Percentiles rank a stretch among this genome's conserved stretches.
These are phyloP conservation scores for Bergia puertoricense DNA, from an alignment of 92 coral and sea anemone species.

Conservation along the genomic window DNA sequence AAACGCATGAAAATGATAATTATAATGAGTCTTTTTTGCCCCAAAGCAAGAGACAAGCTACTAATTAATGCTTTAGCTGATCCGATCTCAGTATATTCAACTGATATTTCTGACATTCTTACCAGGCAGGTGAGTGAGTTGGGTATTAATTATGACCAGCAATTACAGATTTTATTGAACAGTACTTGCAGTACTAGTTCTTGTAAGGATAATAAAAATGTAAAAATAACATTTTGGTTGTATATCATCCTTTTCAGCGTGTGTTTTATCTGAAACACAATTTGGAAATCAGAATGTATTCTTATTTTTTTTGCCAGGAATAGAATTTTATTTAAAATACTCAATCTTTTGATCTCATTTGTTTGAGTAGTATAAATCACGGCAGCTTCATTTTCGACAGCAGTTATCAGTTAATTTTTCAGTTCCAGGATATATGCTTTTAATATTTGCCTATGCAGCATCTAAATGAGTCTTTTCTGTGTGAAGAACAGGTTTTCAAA, in stretches of 20 bases:
- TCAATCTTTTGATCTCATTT: background rate
- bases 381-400: background rate
- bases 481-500: background rate
- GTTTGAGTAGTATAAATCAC: background rate
- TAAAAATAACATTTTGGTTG: background rate
- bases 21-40: background rate
- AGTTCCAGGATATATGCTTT: background rate
- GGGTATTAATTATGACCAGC: background rate
- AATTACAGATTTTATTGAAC: background rate
- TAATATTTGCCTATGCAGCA: background rate
- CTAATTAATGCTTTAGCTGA: constrained; percentile 10
- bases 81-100: background rate
- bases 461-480: background rate
- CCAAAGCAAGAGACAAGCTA: background rate
- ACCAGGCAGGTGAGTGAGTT: background rate
- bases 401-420: background rate
- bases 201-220: too few species aligned
- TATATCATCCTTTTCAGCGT: background rate
- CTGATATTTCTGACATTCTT: background rate
- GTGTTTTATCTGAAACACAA: background rate
- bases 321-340: background rate
- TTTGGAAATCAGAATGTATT: too few species aligned
- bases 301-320: background rate
- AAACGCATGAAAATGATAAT: background rate
- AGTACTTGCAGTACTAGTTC: background rate